Evolutionary conservation across 2,797 vertebrate species (phyloP).

Genomic region (Falco novaeseelandiae): DNA sequence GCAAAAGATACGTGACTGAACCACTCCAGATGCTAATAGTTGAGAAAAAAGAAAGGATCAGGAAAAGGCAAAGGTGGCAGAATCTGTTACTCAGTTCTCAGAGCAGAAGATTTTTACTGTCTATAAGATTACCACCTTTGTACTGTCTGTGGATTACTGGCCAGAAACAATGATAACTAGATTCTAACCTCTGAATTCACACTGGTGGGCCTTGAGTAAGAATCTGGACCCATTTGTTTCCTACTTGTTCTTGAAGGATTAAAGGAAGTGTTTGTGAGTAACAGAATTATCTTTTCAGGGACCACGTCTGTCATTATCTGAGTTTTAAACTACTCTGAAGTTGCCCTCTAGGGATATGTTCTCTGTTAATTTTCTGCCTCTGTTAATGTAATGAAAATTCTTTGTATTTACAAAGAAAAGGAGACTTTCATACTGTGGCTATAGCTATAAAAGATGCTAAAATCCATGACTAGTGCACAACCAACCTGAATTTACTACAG

Average conservation of each 20-base stretch:
- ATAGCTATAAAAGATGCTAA: not conserved
- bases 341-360: rapidly evolving
- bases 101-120: not conserved
- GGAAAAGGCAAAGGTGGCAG: not conserved
- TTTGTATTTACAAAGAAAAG: not conserved
- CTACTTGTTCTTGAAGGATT: not conserved
- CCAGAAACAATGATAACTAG: not conserved
- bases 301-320: not conserved
- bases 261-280: not conserved
- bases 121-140: not conserved
- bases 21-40: not conserved
- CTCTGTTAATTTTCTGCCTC: not conserved
- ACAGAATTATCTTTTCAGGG: not conserved
- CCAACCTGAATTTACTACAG: not conserved
- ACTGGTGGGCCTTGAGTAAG: rapidly evolving
- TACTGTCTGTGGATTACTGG: too few relatives aligned
- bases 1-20: not conserved
- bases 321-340: not conserved
- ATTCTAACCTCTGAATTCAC: not conserved
- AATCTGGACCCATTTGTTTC: not conserved
- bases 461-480: not conserved
- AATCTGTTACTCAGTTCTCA: not conserved
- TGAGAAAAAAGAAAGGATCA: not conserved
- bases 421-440: not conserved
- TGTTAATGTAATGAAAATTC: not conserved